phyloP scores from a whole-genome alignment of 1,140 invertebrate genomes.

The Ganaspis sp. region DNA sequence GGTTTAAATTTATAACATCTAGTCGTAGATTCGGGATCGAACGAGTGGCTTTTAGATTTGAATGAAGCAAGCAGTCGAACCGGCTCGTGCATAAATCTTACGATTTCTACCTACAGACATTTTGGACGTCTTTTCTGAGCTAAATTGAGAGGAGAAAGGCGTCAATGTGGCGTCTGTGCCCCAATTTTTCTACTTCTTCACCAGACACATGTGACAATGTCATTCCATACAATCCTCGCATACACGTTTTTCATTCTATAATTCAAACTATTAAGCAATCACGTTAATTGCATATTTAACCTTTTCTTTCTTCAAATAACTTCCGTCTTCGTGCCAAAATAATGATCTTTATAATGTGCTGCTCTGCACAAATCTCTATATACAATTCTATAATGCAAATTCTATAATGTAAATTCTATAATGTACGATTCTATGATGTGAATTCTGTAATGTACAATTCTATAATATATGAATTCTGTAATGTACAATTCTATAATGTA shows the following conservation, averaged over 20 bases:
- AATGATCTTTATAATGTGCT: too few relatives aligned
- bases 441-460: too few relatives aligned
- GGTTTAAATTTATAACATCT: not conserved
- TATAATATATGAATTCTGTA: too few relatives aligned
- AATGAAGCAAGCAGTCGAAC: not conserved
- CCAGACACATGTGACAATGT: not conserved
- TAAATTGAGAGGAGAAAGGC: conserved; percentile 20
- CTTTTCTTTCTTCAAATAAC: too few relatives aligned
- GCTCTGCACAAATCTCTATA: too few relatives aligned
- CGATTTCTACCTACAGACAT: not conserved
- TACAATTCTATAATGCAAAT: too few relatives aligned
- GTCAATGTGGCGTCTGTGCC: not conserved
- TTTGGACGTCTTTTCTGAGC: not conserved
- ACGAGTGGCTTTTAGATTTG: not conserved
- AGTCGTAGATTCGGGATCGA: not conserved
- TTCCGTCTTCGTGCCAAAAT: too few relatives aligned
- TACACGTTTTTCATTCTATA: not conserved
- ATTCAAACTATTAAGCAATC: not conserved
- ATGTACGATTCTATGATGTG: too few relatives aligned
- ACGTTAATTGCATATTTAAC: not conserved
- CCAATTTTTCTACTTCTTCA: not conserved
- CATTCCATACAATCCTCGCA: not conserved
- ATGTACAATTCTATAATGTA: too few relatives aligned
- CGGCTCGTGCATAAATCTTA: not conserved
- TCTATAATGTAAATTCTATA: too few relatives aligned